Percentiles rank a stretch among this genome's conserved stretches.
phyloP scores from a whole-genome alignment of 2,888 invertebrate species.

The Tetragonisca angustula region DNA sequence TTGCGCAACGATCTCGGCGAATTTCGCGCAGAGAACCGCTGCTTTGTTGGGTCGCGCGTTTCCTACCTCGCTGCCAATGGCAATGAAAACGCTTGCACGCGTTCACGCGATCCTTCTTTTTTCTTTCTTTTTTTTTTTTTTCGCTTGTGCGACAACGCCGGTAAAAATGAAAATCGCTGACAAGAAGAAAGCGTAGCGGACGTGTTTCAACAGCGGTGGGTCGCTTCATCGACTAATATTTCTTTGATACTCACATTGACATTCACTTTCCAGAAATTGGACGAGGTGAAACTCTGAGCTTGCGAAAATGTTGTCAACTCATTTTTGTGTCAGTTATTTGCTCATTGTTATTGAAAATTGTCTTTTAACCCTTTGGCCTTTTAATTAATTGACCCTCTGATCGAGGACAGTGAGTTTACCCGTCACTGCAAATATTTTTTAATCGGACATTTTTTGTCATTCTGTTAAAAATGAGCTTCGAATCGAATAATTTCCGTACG shows the following conservation, averaged over 20 bases:
- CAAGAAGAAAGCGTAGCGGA: slow-evolving; percentile 82
- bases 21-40: slow-evolving; percentile 18
- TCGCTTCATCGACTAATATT: neutral
- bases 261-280: neutral
- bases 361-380: no score
- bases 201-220: neutral
- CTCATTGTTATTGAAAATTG: no score
- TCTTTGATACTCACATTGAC: neutral
- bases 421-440: no score
- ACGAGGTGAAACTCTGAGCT: neutral
- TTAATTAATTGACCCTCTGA: no score
- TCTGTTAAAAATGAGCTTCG: neutral
- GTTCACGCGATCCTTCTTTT: slow-evolving; percentile 31
- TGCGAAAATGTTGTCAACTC: neutral
- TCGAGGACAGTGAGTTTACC: no score
- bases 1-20: slow-evolving; percentile 24
- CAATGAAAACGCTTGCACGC: slow-evolving; percentile 1
- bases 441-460: no score
- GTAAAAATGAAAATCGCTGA: slow-evolving; percentile 71
- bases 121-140: slow-evolving; percentile 9
- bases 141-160: neutral
- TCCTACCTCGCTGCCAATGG: slow-evolving; percentile 52
- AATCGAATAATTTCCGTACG: neutral
- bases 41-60: neutral
- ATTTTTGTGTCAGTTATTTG: no score